These are phyloP conservation scores for Scaptodrosophila lebanonensis DNA, from an alignment of 1,140 invertebrate genomes.

Conservation along the genomic window DNA sequence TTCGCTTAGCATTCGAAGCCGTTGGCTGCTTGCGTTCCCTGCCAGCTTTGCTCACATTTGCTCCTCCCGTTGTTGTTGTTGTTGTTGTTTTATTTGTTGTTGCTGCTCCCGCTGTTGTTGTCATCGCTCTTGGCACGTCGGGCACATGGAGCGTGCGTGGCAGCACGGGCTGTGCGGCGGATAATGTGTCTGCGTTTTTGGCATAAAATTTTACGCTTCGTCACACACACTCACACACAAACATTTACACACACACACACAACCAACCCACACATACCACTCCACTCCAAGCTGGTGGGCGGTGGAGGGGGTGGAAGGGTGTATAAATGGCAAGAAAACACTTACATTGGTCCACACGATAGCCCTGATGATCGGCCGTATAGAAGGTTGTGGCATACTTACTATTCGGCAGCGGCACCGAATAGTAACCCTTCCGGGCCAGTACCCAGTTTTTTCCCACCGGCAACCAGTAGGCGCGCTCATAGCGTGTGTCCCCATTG, in stretches of 20 bases:
- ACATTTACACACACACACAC: background rate
- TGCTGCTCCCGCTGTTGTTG: constrained; percentile 5
- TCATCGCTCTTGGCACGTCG: background rate
- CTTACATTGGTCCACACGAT: constrained; percentile 59
- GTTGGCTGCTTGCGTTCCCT: background rate
- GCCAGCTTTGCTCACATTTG: no score
- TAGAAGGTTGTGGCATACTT: constrained; percentile 58
- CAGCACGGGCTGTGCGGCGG: constrained; percentile 42
- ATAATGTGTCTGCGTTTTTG: constrained; percentile 61
- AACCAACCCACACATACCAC: background rate
- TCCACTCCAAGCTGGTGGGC: no score
- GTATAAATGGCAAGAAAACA: background rate
- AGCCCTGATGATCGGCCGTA: constrained; percentile 65
- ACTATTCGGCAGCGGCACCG: constrained; percentile 47
- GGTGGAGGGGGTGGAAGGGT: no score
- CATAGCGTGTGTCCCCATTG: constrained; percentile 67
- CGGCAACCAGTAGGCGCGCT: constrained; percentile 64
- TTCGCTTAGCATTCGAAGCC: constrained; percentile 40
- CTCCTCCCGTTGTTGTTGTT: background rate
- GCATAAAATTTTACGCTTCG: constrained; percentile 33
- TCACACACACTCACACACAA: constrained; percentile 1
- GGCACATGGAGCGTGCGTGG: constrained; percentile 55
- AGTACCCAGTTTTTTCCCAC: constrained; percentile 45
- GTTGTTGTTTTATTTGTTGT: no score
- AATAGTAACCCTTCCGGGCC: constrained; percentile 61